A percentile compares a stretch with the other conserved stretches of the same genome.
These are phyloP conservation scores for Anorthoa munda DNA, from an alignment of 2,888 invertebrate genomes.

Conservation along the genomic window DNA sequence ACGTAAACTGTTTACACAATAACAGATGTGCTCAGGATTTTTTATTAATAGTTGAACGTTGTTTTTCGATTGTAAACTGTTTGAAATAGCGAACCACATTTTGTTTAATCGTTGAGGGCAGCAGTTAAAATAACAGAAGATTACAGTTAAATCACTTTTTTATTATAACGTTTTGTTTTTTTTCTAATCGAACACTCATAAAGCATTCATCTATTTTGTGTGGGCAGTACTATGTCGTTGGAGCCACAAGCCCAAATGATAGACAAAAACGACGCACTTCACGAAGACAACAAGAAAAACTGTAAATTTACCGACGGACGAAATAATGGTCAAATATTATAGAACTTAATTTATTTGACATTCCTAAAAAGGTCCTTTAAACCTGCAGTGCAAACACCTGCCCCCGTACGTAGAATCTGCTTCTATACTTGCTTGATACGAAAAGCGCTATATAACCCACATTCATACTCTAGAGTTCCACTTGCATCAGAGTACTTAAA, in stretches of 20 bases:
- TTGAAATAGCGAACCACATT: neutral
- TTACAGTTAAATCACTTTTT: neutral
- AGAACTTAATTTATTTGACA: too few relatives aligned
- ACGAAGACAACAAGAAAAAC: neutral
- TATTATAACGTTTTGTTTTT: neutral
- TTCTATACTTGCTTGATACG: neutral
- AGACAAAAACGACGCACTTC: neutral
- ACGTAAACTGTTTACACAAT: neutral
- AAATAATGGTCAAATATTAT: too few relatives aligned
- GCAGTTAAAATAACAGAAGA: too few relatives aligned
- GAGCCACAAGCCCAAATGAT: neutral
- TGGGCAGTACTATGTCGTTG: neutral
- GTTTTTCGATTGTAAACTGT: conserved; percentile 29
- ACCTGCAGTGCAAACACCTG: too few relatives aligned
- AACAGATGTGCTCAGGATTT: conserved; percentile 9
- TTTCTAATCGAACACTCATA: neutral
- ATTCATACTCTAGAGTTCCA: conserved; percentile 43
- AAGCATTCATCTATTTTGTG: neutral
- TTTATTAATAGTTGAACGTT: conserved; percentile 19
- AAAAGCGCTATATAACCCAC: conserved; percentile 23
- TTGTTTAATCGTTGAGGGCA: conserved; percentile 1
- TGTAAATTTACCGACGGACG: too few relatives aligned
- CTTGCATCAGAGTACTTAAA: conserved; percentile 50
- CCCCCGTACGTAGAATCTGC: too few relatives aligned
- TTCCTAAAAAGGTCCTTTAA: too few relatives aligned